These are phyloP conservation scores for Glandiceps talaboti DNA, from an alignment of 53 echinoderm and acorn worm genomes.

Conservation along the genomic window DNA sequence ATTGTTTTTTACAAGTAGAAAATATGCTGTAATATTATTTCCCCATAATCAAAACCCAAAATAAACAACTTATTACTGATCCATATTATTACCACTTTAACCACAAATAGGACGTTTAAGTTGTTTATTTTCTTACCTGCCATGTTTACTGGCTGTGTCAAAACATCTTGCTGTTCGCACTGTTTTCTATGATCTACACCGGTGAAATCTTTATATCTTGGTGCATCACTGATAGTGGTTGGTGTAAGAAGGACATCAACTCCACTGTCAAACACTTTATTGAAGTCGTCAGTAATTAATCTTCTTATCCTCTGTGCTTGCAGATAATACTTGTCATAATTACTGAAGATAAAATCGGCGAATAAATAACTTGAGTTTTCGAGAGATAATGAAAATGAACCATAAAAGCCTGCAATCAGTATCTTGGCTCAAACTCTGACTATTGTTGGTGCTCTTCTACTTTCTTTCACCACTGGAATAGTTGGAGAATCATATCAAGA, in stretches of 20 bases:
- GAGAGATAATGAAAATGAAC: neutral
- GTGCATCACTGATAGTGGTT: slow-evolving; percentile 36
- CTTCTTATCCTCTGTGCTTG: slow-evolving; percentile 74
- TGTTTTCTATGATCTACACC: slow-evolving; percentile 34
- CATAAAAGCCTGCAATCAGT: too few species aligned
- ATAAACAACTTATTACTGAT: too few species aligned
- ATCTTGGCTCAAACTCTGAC: too few species aligned
- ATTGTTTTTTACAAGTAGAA: too few species aligned
- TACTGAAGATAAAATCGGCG: slow-evolving; percentile 26
- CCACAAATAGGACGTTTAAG: too few species aligned
- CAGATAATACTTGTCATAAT: slow-evolving; percentile 72
- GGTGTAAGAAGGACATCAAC: slow-evolving; percentile 74
- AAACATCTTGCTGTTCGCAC: slow-evolving; percentile 41
- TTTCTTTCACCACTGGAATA: too few species aligned
- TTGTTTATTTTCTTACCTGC: slow-evolving; percentile 71
- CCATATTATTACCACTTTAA: too few species aligned
- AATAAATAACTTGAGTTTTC: neutral
- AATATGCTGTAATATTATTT: too few species aligned
- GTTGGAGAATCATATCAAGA: too few species aligned
- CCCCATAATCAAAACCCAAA: too few species aligned
- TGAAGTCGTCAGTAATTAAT: slow-evolving; percentile 60
- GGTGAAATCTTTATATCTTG: slow-evolving; percentile 34
- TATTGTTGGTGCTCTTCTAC: too few species aligned
- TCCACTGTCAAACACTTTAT: slow-evolving; percentile 46
- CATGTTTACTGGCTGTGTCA: slow-evolving; percentile 53